Conservation (phyloP, 1,140 invertebrate genomes). For the Thaumetopoea pityocampa region DNA sequence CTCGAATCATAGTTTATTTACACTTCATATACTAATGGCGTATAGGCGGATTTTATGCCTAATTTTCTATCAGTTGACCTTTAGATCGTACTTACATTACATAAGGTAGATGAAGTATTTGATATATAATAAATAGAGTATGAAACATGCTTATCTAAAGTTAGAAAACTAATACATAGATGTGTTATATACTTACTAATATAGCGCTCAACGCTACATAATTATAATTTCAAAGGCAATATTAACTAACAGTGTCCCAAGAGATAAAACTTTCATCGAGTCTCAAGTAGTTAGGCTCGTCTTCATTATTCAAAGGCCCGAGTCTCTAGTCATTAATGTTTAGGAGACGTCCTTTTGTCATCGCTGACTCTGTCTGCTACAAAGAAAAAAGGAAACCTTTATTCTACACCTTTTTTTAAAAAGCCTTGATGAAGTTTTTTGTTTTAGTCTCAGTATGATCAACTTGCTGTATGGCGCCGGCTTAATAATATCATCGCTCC, state of each 20-base stretch:
- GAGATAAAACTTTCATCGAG: constrained; percentile 34
- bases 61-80: too few relatives aligned
- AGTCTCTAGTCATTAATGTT: constrained; percentile 34
- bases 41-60: too few relatives aligned
- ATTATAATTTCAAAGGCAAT: constrained; percentile 6
- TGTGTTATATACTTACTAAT: constrained; percentile 7
- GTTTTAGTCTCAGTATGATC: constrained; percentile 17
- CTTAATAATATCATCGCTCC: too few relatives aligned
- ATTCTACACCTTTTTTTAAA: constrained; percentile 19
- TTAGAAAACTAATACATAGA: too few relatives aligned
- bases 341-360: constrained; percentile 36
- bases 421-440: constrained; percentile 20
- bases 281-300: constrained; percentile 30
- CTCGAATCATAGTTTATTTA: too few relatives aligned
- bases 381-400: constrained; percentile 29
- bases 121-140: too few relatives aligned
- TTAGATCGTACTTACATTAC: too few relatives aligned
- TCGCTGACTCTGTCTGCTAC: constrained; percentile 21
- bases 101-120: too few relatives aligned
- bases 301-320: constrained; percentile 36
- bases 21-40: too few relatives aligned
- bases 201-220: constrained; percentile 1
- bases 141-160: too few relatives aligned
- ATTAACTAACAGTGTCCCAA: constrained; percentile 1
- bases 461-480: too few relatives aligned